Evolutionary conservation across 2,888 invertebrate species (phyloP).

Genomic region (Molorchus minor): DNA sequence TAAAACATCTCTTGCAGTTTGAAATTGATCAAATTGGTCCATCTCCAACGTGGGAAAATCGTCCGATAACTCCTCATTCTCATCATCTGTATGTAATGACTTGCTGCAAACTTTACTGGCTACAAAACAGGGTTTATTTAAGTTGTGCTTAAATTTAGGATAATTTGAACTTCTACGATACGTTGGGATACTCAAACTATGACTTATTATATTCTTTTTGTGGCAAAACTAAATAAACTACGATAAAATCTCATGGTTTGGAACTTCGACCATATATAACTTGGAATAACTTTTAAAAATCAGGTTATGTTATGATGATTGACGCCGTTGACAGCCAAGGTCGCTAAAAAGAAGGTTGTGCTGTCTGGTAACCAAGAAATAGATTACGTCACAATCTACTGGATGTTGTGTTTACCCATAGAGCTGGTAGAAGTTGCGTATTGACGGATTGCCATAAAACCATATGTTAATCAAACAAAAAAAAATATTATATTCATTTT

Average conservation of each 20-base stretch:
- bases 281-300: too few relatives aligned
- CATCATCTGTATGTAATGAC: slow-evolving; percentile 25
- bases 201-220: not conserved
- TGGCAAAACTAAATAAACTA: not conserved
- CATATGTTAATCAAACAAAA: too few relatives aligned
- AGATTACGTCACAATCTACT: too few relatives aligned
- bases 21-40: slow-evolving; percentile 16
- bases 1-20: slow-evolving; percentile 29
- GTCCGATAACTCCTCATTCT: slow-evolving; percentile 25
- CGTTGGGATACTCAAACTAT: not conserved
- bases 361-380: too few relatives aligned
- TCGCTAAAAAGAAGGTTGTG: slow-evolving; percentile 47
- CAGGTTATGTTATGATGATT: slow-evolving; percentile 12
- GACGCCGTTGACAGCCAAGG: not conserved
- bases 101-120: not conserved
- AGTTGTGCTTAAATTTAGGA: not conserved
- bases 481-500: too few relatives aligned
- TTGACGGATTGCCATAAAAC: too few relatives aligned
- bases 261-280: too few relatives aligned
- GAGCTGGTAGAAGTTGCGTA: too few relatives aligned
- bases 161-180: not conserved
- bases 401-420: too few relatives aligned
- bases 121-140: not conserved
- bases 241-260: slow-evolving; percentile 9
- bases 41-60: slow-evolving; percentile 24